Evolutionary conservation across 2,797 vertebrate genomes (phyloP).

Genomic region (Oreochromis grahami): DNA sequence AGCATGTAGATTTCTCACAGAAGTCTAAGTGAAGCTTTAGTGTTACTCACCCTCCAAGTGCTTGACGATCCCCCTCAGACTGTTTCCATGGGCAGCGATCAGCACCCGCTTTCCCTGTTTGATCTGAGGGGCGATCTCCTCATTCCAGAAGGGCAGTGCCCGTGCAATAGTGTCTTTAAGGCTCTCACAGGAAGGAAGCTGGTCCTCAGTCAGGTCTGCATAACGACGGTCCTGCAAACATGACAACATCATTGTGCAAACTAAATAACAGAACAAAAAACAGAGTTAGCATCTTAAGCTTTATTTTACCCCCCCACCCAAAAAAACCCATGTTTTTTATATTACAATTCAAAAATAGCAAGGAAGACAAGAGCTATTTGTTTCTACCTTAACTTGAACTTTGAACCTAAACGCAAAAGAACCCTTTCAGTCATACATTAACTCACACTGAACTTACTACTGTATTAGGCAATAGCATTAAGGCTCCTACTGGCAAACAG

Average conservation of each 20-base stretch:
- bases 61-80: conserved; percentile 90
- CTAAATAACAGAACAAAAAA: background rate
- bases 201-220: conserved; percentile 84
- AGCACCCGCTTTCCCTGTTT: conserved; percentile 89
- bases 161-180: conserved; percentile 92
- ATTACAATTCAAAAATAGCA: background rate
- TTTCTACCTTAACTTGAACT: conserved; percentile 40
- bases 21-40: background rate
- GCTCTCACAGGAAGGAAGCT: conserved; percentile 89
- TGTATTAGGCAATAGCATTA: conserved; percentile 27
- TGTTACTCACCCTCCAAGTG: conserved; percentile 83
- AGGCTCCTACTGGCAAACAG: background rate
- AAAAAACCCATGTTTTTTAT: background rate
- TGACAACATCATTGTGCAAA: background rate
- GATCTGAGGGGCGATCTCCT: conserved; percentile 90
- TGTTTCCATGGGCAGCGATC: conserved; percentile 91
- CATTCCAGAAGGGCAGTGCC: conserved; percentile 90
- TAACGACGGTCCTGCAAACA: conserved; percentile 86
- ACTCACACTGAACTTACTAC: conserved; percentile 26
- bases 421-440: conserved; percentile 60
- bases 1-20: background rate
- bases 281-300: background rate
- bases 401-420: conserved; percentile 50
- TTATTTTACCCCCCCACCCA: background rate
- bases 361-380: background rate